Evolutionary conservation across 2,888 invertebrate species (phyloP).

Genomic region (Campoletis raptor): DNA sequence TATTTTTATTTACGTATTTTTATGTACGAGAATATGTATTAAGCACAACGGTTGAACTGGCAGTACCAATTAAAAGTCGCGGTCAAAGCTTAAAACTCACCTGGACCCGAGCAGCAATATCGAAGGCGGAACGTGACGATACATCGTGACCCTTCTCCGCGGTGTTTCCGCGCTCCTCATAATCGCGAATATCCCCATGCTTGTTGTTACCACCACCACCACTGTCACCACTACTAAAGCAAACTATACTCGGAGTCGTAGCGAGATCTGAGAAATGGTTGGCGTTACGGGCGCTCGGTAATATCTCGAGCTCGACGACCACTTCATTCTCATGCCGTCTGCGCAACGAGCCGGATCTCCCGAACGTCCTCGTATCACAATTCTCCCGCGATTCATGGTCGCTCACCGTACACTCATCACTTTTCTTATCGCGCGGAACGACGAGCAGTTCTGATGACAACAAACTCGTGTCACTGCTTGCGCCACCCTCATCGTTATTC

Average conservation of each 20-base stretch:
- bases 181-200: conserved; percentile 28
- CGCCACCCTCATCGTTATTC: neutral
- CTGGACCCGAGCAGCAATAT: conserved; percentile 73
- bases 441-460: neutral
- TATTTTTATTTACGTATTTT: neutral
- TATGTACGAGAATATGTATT: neutral
- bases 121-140: conserved; percentile 47
- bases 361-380: conserved; percentile 20
- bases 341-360: conserved; percentile 39
- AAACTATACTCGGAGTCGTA: conserved; percentile 23
- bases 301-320: conserved; percentile 70
- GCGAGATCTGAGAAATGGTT: conserved; percentile 28
- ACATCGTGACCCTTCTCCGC: conserved; percentile 40
- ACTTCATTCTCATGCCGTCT: conserved; percentile 70
- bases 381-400: neutral
- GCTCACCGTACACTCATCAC: neutral
- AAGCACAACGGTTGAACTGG: neutral
- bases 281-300: conserved; percentile 62
- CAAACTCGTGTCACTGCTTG: neutral
- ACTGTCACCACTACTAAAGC: conserved; percentile 50
- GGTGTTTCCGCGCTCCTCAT: conserved; percentile 52
- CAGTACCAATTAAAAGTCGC: neutral
- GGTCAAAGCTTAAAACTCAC: conserved; percentile 60
- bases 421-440: conserved; percentile 1
- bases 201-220: conserved; percentile 38